phyloP scores from a whole-genome alignment of 1,140 invertebrate genomes.

The Popillia japonica region DNA sequence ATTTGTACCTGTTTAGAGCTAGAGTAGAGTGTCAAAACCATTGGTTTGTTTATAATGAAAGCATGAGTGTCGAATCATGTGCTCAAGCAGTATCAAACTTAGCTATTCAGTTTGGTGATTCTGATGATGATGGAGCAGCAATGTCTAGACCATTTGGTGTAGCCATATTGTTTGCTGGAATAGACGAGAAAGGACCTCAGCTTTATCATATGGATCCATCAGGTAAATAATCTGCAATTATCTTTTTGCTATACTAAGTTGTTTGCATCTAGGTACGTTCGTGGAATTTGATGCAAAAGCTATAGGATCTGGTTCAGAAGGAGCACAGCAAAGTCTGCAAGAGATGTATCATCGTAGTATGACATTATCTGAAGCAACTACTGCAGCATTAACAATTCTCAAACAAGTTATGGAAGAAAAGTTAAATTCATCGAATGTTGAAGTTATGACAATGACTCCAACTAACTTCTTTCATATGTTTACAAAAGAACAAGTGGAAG shows the following conservation, averaged over 20 bases:
- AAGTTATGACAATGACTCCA: conserved; percentile 94
- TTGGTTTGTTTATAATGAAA: conserved; percentile 97
- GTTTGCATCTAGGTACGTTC: conserved; percentile 76
- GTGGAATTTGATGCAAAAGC: conserved; percentile 98
- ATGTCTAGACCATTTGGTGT: conserved; percentile 99
- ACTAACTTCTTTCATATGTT: conserved; percentile 90
- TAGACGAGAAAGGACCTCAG: conserved; percentile 86
- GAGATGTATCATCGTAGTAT: conserved; percentile 80
- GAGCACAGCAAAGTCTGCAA: conserved; percentile 95
- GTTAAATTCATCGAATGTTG: conserved; percentile 96
- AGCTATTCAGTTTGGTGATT: conserved; percentile 98
- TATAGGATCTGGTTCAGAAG: conserved; percentile 99
- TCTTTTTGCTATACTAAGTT: conserved; percentile 56
- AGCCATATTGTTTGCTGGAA: conserved; percentile 89
- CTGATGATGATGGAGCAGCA: conserved; percentile 92
- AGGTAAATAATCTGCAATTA: conserved; percentile 69
- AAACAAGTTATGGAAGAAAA: conserved; percentile 99
- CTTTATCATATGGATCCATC: conserved; percentile 99
- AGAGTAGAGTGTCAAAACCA: conserved; percentile 96
- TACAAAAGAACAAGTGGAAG: conserved; percentile 87
- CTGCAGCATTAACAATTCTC: conserved; percentile 90
- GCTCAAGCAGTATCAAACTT: conserved; percentile 98
- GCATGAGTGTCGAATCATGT: conserved; percentile 96
- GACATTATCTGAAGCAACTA: conserved; percentile 95
- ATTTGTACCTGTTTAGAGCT: conserved; percentile 78